Evolutionary conservation across 2,113 vertebrate species (phyloP), one percentile per base, ranked within the genome.

Genomic region (mouse (Mus musculus)): DNA sequence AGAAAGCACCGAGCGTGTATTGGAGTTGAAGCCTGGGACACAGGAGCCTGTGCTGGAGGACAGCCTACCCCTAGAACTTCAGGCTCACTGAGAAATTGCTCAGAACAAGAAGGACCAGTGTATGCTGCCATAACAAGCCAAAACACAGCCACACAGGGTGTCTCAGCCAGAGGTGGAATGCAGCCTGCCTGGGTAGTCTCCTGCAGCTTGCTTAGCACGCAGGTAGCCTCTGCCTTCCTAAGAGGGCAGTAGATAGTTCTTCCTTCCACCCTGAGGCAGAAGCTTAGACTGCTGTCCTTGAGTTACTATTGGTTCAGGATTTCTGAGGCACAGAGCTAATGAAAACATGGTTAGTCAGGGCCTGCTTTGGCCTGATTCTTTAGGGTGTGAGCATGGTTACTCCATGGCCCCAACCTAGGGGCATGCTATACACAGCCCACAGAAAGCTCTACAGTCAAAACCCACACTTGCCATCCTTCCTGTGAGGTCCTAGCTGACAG

Each of bases 41-140:
- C n/a, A 54, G 80, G 56, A 94, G 52, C 42, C 2, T 24, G 46
- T 65, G 71, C 71, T 88, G 39, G 52, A 92, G 20, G 36, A 81
- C n/a, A 96, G 71, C 67, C 63, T 89, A 76, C 81, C 46, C 69
- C 67, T 30, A 91, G 72, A 63, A 81, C 93, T 91, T 94, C 46
- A 95, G 80, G 24, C 56, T 92, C 63, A 5, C 13, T 90, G 92
- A 94, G 77, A 96, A 90, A 72, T 95, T 76, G 73, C 94, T 95
- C 96, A 95, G 92, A 90, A 94, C 96, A 82, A 88, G 97, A 90
- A 97, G 89, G 94, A 63, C 96, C 91, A 82, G 96, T 96, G 92
- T 92, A 72, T 81, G 72, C 95, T 93, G 85, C 80, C 85, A 69
- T 30, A 81, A 96, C 97, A 96, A 96, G 96, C 96, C 33, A 73